Percentiles rank a stretch among this genome's conserved stretches.
phyloP scores from a whole-genome alignment of 2,113 vertebrate species.

The Herpetotheres cachinnans region DNA sequence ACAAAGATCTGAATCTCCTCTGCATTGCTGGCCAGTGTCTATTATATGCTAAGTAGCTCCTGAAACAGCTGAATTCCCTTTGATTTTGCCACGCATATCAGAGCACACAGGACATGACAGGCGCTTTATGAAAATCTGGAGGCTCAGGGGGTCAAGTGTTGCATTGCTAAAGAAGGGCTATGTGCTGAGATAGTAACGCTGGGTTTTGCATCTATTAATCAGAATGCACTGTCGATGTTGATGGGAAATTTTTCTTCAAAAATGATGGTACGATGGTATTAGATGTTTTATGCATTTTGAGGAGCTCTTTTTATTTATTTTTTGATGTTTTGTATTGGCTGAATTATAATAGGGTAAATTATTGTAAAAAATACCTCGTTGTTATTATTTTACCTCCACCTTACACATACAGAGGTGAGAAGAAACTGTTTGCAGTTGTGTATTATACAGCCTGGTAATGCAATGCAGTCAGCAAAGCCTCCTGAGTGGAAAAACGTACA shows the following conservation, averaged over 20 bases:
- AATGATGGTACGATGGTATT: not conserved
- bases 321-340: not conserved
- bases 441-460: not conserved
- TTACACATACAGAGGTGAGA: not conserved
- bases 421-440: not conserved
- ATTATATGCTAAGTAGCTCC: not conserved
- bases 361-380: not conserved
- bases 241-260: not conserved
- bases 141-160: not conserved
- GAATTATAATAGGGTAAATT: not conserved
- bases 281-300: not conserved
- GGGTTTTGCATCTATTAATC: not conserved
- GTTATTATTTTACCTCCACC: not conserved
- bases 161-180: not conserved
- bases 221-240: not conserved
- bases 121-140: not conserved
- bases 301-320: not conserved
- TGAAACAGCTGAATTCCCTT: not conserved
- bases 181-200: not conserved
- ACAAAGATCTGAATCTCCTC: not conserved
- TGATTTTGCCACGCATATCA: not conserved
- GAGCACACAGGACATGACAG: not conserved
- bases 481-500: not conserved
- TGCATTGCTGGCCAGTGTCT: not conserved
- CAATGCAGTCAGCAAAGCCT: not conserved